These are phyloP conservation scores for Agrypnia vestita DNA, from an alignment of 1,140 invertebrate genomes.

Conservation along the genomic window DNA sequence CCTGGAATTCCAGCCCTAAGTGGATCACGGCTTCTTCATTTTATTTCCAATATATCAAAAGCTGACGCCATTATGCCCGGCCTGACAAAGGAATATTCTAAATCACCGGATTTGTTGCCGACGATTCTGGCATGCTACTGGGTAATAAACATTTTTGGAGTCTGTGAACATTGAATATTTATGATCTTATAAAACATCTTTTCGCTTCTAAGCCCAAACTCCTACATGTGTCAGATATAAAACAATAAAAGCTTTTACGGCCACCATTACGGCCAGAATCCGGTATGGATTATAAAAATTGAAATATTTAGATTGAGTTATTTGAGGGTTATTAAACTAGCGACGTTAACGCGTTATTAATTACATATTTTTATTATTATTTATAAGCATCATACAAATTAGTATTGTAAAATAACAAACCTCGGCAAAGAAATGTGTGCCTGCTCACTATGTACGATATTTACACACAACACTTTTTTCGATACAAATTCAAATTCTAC, in stretches of 20 bases:
- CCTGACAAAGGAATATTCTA: conserved; percentile 40
- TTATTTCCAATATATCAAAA: conserved; percentile 48
- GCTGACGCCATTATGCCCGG: conserved; percentile 21
- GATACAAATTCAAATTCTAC: too few relatives aligned
- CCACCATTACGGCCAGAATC: conserved; percentile 18
- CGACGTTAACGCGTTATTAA: conserved; percentile 37
- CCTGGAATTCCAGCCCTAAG: conserved; percentile 21
- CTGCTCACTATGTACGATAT: too few relatives aligned
- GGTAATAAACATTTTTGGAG: conserved; percentile 41
- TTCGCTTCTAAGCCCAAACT: conserved; percentile 30
- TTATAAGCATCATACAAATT: conserved; percentile 21
- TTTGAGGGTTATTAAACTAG: conserved; percentile 28
- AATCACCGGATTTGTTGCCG: conserved; percentile 43
- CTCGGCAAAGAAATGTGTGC: too few relatives aligned
- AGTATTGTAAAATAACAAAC: too few relatives aligned
- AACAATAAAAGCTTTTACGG: conserved; percentile 43
- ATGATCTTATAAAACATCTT: conserved; percentile 46
- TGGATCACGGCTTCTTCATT: conserved; percentile 42
- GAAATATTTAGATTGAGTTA: conserved; percentile 44
- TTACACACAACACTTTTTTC: too few relatives aligned
- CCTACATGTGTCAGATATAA: conserved; percentile 37
- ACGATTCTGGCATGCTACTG: conserved; percentile 41
- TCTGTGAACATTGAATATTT: conserved; percentile 49
- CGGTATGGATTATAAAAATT: conserved; percentile 42
- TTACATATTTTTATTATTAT: conserved; percentile 44